Base-by-base conservation (phyloP, 1,140 invertebrate genomes). In the Idris sp. region DNA sequence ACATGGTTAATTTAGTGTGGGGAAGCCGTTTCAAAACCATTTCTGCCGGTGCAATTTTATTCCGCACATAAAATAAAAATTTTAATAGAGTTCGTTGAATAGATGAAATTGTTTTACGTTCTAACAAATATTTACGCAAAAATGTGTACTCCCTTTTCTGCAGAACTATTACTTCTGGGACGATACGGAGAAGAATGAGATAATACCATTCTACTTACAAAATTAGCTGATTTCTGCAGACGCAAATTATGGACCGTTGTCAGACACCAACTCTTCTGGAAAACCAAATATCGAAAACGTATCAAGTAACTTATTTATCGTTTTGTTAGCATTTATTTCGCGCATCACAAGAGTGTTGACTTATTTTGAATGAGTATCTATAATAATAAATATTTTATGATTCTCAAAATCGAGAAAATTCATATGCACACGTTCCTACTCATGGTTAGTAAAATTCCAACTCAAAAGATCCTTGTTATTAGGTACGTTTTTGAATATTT, bases 321-420 rank as follows among this genome's bases (percentile, higher is more conserved):
- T 43, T 13, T 40, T 56, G 4, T 13, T 7, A 16, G 36, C 13
- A 25, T 53, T 33, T 8, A 38, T 53, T 1, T 14, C 31, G 0
- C 33, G 26, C 35, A 69, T 69, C 0, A 59, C 28, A 30, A 44
- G 38, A 11, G 40, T 26, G 19, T 58, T 31, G 31, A 22, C 22
- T 40, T 41, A 67, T 15, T 54, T 53, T 10, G 49, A 53, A 16
- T 28, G 44, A 11, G 9, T 10, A 38, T 69, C 65, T 26, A 69
- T 25, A 19, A 25, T 48, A 4, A 69, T 19, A 10, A 59, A 28
- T 18, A 69, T 51, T 16, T 69, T 69, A 11, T 59, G 33, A 1
- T 36, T 46, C 13, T 28, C 7, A 18, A 69, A 44, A 51, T 69
- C 54, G 18, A 69, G 35, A 43, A 69, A 51, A 36, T 54, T 49